Evolutionary conservation across 1,140 invertebrate genomes (phyloP).

Genomic region (Drosophila yakuba): DNA sequence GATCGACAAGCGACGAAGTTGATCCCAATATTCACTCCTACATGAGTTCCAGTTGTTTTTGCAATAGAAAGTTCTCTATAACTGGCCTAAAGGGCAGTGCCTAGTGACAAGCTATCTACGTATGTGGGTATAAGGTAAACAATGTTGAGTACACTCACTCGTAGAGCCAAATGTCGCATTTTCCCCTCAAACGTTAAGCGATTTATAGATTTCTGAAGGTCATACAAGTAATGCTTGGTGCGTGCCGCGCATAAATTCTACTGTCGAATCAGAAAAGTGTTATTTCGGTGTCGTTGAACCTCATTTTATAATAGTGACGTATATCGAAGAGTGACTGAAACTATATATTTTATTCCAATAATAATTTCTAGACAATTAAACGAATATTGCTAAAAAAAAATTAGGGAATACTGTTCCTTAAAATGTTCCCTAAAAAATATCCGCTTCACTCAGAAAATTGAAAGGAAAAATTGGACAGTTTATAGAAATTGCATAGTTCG

Average conservation of each 20-base stretch:
- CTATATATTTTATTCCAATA: background rate
- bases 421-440: no score
- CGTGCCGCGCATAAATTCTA: slow-evolving; percentile 65
- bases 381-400: no score
- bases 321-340: slow-evolving; percentile 5
- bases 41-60: slow-evolving; percentile 16
- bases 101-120: background rate
- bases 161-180: slow-evolving; percentile 34
- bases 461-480: no score
- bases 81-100: slow-evolving; percentile 10
- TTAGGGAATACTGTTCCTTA: no score
- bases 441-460: no score
- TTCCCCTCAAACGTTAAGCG: slow-evolving; percentile 18
- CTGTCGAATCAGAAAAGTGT: slow-evolving; percentile 23
- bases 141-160: slow-evolving; percentile 12
- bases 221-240: slow-evolving; percentile 61
- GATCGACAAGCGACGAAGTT: slow-evolving; percentile 23
- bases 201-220: slow-evolving; percentile 70
- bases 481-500: no score
- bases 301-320: slow-evolving; percentile 48
- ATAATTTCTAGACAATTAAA: no score
- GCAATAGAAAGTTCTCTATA: slow-evolving; percentile 14
- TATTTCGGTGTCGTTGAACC: slow-evolving; percentile 61
- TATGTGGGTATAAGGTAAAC: slow-evolving; percentile 9
- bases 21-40: slow-evolving; percentile 40